Percentiles rank a stretch among this genome's conserved stretches.
These are phyloP conservation scores for Pterocles gutturalis DNA, from an alignment of 2,113 vertebrate genomes.

Conservation along the genomic window DNA sequence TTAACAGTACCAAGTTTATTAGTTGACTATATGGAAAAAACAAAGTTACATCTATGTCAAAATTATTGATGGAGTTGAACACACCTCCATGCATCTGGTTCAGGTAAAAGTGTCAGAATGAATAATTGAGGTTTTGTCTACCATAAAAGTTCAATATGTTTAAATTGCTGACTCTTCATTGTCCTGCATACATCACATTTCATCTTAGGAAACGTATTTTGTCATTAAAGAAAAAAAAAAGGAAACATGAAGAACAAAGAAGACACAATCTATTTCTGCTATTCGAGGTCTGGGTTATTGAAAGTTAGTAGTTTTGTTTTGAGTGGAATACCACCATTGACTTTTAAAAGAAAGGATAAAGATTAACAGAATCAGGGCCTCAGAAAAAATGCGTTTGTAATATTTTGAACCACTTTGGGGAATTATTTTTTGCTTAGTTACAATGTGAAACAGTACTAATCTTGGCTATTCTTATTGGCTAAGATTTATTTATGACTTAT, in stretches of 20 bases:
- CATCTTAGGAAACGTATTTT: neutral
- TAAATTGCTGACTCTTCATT: neutral
- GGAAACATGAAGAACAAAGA: neutral
- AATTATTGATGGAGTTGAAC: slow-evolving; percentile 36
- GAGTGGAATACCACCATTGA: neutral
- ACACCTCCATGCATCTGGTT: neutral
- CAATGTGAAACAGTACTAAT: neutral
- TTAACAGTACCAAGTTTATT: neutral
- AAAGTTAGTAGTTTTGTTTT: neutral
- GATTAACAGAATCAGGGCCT: neutral
- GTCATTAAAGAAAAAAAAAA: neutral
- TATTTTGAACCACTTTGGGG: neutral
- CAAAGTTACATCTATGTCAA: neutral
- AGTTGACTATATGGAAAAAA: neutral
- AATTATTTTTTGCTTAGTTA: neutral
- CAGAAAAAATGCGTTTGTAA: neutral
- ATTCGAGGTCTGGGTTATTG: neutral
- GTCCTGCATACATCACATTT: neutral
- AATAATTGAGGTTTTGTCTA: slow-evolving; percentile 38
- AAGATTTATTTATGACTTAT: neutral
- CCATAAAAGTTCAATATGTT: slow-evolving; percentile 22
- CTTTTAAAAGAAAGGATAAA: neutral
- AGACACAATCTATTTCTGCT: neutral
- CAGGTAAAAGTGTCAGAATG: neutral
- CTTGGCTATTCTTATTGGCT: neutral